A percentile compares a stretch with the other conserved stretches of the same genome.
Conservation (phyloP, 2,888 invertebrate species). For the Zaprionus obscuricornis region DNA sequence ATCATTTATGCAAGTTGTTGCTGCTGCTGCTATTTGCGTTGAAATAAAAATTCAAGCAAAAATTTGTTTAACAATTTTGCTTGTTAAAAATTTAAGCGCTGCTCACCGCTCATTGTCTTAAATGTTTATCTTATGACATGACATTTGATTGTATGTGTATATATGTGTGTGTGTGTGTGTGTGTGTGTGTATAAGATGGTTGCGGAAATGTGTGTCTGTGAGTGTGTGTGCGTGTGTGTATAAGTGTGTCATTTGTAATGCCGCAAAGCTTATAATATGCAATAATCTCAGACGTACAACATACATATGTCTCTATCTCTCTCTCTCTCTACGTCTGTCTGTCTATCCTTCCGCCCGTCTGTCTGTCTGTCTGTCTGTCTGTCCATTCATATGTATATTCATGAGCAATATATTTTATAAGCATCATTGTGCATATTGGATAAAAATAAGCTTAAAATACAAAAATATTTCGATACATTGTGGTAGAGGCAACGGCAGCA, state of each 20-base stretch:
- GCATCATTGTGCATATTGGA: slow-evolving; percentile 78
- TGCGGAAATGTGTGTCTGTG: background rate
- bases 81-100: slow-evolving; percentile 69
- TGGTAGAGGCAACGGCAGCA: background rate
- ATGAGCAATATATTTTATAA: slow-evolving; percentile 75
- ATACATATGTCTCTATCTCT: slow-evolving; percentile 29
- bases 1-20: slow-evolving; percentile 76
- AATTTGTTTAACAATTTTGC: slow-evolving; percentile 72
- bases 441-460: slow-evolving; percentile 74
- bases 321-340: no score
- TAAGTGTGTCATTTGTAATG: slow-evolving; percentile 21
- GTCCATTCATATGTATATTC: slow-evolving; percentile 54
- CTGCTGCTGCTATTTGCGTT: slow-evolving; percentile 53
- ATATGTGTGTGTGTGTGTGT: background rate
- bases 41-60: slow-evolving; percentile 55
- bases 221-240: slow-evolving; percentile 2
- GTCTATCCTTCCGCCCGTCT: no score
- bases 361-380: background rate
- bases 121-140: no score
- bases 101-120: slow-evolving; percentile 19
- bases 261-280: slow-evolving; percentile 71
- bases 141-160: no score
- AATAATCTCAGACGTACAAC: slow-evolving; percentile 59
- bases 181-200: background rate
- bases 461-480: slow-evolving; percentile 63